Percentiles rank a stretch among this genome's conserved stretches.
Conservation (phyloP, 2,797 vertebrate species). For the Malacoraja senta region DNA sequence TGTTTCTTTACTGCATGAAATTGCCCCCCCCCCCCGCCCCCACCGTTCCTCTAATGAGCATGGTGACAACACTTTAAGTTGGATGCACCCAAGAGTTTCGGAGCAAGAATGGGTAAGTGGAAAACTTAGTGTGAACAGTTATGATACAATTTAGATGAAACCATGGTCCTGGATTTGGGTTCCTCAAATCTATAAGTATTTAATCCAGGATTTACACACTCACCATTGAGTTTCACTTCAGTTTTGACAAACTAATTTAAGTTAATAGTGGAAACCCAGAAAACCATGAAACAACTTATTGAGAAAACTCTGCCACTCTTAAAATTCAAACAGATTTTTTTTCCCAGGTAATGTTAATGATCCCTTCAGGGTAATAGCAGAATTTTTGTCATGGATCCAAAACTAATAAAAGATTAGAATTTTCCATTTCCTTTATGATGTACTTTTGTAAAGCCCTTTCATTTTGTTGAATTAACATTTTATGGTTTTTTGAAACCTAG, state of each 20-base stretch:
- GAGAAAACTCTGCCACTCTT: slow-evolving; percentile 1
- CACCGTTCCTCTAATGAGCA: background rate
- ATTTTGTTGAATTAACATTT: slow-evolving; percentile 29
- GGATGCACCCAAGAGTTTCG: background rate
- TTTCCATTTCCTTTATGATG: slow-evolving; percentile 32
- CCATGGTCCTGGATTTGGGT: background rate
- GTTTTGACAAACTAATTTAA: background rate
- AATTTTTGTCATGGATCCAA: slow-evolving; percentile 30
- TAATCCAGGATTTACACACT: background rate
- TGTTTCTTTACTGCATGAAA: too few relatives aligned
- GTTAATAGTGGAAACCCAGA: slow-evolving; percentile 5
- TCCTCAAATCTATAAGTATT: slow-evolving; percentile 2
- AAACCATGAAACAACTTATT: background rate
- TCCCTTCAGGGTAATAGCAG: slow-evolving; percentile 22
- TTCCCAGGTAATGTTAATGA: slow-evolving; percentile 30
- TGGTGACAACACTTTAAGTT: background rate
- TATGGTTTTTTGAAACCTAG: background rate
- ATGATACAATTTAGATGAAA: background rate
- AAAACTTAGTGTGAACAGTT: background rate
- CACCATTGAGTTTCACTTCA: background rate
- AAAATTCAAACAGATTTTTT: slow-evolving; percentile 31
- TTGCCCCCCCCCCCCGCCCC: too few relatives aligned
- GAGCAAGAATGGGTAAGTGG: background rate
- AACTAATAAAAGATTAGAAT: slow-evolving; percentile 36
- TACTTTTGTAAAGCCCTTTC: slow-evolving; percentile 15